Evolutionary conservation across 2,888 invertebrate genomes (phyloP).

Genomic region (Keiferia lycopersicella): DNA sequence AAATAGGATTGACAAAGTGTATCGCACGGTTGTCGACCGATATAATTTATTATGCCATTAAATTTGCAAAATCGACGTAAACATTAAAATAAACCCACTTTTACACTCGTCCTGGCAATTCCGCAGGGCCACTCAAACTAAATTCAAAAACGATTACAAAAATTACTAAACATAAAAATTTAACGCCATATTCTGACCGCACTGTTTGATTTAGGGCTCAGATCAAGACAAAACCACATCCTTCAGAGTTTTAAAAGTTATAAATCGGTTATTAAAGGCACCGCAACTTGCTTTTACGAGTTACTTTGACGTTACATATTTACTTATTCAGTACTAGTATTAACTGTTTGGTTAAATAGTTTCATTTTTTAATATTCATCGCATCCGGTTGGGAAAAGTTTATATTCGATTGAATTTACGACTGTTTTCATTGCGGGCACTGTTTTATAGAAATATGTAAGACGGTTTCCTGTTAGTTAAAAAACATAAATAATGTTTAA

Average conservation of each 20-base stretch:
- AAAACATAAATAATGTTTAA: slow-evolving; percentile 70
- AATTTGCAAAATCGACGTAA: slow-evolving; percentile 45
- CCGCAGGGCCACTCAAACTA: slow-evolving; percentile 30
- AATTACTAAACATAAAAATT: slow-evolving; percentile 48
- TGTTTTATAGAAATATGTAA: slow-evolving; percentile 76
- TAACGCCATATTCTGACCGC: slow-evolving; percentile 50
- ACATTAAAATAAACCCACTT: slow-evolving; percentile 49
- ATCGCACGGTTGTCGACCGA: slow-evolving; percentile 3
- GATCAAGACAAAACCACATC: slow-evolving; percentile 66
- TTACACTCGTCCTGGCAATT: slow-evolving; percentile 21
- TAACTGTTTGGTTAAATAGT: slow-evolving; percentile 64
- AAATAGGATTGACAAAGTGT: slow-evolving; percentile 20
- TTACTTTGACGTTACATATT: slow-evolving; percentile 58
- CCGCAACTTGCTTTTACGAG: slow-evolving; percentile 62
- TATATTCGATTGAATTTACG: slow-evolving; percentile 78
- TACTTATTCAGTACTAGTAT: slow-evolving; percentile 56
- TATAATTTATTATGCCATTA: slow-evolving; percentile 34
- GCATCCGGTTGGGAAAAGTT: slow-evolving; percentile 71
- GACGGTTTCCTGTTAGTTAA: slow-evolving; percentile 73
- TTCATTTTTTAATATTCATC: slow-evolving; percentile 67
- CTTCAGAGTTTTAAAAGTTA: slow-evolving; percentile 61
- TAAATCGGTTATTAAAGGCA: slow-evolving; percentile 63
- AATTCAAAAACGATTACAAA: slow-evolving; percentile 41
- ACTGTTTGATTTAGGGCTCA: slow-evolving; percentile 54
- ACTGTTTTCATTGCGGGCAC: slow-evolving; percentile 77